These are phyloP conservation scores for Zelostemma sp. DNA, from an alignment of 1,140 invertebrate genomes.

Conservation along the genomic window DNA sequence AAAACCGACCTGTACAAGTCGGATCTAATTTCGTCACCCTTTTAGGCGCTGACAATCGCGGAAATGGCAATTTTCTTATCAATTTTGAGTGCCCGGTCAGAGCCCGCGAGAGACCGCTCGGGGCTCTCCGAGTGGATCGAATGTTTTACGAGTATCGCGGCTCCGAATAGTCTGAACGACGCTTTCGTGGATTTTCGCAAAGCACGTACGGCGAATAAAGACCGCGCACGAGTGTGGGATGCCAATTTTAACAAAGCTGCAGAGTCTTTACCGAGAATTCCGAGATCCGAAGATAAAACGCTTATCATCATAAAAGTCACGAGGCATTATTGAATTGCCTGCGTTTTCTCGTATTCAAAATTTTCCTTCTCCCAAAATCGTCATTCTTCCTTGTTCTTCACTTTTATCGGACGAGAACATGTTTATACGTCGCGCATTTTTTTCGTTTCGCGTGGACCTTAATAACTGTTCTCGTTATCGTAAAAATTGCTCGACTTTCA, in stretches of 20 bases:
- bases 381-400: background rate
- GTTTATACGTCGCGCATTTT: too few relatives aligned
- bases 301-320: slow-evolving; percentile 16
- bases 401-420: too few relatives aligned
- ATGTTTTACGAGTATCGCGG: slow-evolving; percentile 43
- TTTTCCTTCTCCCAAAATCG: background rate
- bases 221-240: slow-evolving; percentile 24
- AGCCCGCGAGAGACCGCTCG: slow-evolving; percentile 20
- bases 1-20: slow-evolving; percentile 50
- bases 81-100: slow-evolving; percentile 1
- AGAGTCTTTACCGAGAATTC: slow-evolving; percentile 31
- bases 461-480: too few relatives aligned
- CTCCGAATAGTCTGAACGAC: slow-evolving; percentile 46
- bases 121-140: slow-evolving; percentile 27
- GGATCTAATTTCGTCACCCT: slow-evolving; percentile 35
- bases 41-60: slow-evolving; percentile 1
- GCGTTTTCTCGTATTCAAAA: background rate
- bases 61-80: slow-evolving; percentile 25
- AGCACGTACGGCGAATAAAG: slow-evolving; percentile 48
- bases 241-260: slow-evolving; percentile 41
- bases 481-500: too few relatives aligned
- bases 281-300: slow-evolving; percentile 25
- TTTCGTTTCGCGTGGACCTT: too few relatives aligned
- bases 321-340: background rate
- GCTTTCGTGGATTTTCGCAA: slow-evolving; percentile 43